These are phyloP conservation scores for Muscidifurax raptorellus DNA, from an alignment of 1,140 invertebrate genomes.

Conservation along the genomic window DNA sequence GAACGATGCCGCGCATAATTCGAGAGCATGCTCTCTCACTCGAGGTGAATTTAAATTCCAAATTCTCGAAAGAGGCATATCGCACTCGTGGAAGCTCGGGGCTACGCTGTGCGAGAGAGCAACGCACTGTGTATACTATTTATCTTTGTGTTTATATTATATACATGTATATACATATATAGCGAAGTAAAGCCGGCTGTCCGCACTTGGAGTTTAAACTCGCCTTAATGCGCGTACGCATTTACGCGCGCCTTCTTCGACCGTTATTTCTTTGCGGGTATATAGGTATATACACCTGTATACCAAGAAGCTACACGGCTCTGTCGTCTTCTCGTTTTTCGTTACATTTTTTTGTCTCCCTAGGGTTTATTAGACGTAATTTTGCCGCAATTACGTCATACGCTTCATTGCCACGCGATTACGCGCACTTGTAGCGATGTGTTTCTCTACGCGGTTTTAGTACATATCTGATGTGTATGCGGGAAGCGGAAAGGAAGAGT, in stretches of 20 bases:
- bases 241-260: not conserved
- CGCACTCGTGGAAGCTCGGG: too few species aligned
- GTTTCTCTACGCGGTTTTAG: not conserved
- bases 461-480: not conserved
- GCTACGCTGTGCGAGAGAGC: not conserved
- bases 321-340: not conserved
- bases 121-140: not conserved
- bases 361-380: not conserved
- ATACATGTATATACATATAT: not conserved
- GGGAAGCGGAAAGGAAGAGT: not conserved
- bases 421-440: not conserved
- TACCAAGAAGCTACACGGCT: not conserved
- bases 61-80: not conserved
- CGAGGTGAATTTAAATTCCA: not conserved
- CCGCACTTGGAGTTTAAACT: not conserved
- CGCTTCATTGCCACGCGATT: conserved; percentile 10
- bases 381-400: not conserved
- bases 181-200: not conserved
- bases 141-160: not conserved
- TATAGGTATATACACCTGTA: not conserved
- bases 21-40: not conserved
- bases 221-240: not conserved
- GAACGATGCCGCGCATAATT: not conserved
- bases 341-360: not conserved
- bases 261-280: not conserved